Base-by-base conservation (phyloP, 92 coral and sea anemone species). In the Chrysogorgia sp. region DNA sequence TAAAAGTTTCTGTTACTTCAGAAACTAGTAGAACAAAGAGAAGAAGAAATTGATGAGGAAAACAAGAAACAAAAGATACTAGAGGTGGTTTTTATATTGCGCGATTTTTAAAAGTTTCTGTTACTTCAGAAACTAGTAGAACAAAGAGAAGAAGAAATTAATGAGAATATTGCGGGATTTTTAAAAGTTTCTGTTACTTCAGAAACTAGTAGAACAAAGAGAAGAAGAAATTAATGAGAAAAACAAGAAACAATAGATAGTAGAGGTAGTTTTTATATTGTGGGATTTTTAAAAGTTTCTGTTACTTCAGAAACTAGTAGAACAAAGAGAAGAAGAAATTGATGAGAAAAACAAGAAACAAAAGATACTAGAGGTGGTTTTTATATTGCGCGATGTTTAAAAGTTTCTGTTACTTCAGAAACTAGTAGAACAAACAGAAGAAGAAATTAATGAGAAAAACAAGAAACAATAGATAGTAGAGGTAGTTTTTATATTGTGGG, bases 271-370 rank as follows among this genome's bases (percentile, higher is more conserved):
- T 21, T 82, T 96, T 25, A 97, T 97, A 0, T 96, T 96, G 15
- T 97, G 92, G 72, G 92, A 97, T 64, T 69, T 96, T 70, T 96
- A 97, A 78, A 97, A 96, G 74, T 96, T 96, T 59, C 62, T 92
- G 82, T 85, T 96, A 57, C 86, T 96, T 63, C 97, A 91, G 55
- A 88, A 88, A 40, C 84, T 92, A 14, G 82, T 81, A 14, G 85
- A 80, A 40, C 78, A 83, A 30, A 85, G 76, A 58, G 71, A 63
- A 10, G 87, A 81, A 1, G 68, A 48, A 0, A 63, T 71, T 58
- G 90, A 87, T 22, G 90, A 83, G 23, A 69, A 62, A 37, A 71
- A 67, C 40, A 90, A 92, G 7, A 85, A 83, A 71, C 84, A 86
- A 60, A 80, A 89, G 86, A 97, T 93, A 65, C n/a, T n/a, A n/a